Evolutionary conservation across 2,797 vertebrate genomes (phyloP).

Genomic region (Pogonophryne albipinna): DNA sequence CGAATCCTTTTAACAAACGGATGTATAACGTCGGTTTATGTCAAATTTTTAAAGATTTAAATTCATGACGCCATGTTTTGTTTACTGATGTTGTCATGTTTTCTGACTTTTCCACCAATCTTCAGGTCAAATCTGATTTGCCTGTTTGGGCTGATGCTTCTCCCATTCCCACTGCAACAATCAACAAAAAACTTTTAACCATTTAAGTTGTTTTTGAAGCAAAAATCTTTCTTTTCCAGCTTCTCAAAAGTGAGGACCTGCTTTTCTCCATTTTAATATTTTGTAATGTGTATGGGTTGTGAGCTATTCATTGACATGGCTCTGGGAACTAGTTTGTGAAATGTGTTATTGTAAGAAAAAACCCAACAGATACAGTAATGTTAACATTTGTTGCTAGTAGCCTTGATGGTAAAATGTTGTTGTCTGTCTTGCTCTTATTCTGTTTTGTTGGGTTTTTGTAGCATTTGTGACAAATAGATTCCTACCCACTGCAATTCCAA

Average conservation of each 20-base stretch:
- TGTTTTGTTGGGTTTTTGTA: not conserved
- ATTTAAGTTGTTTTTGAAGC: not conserved
- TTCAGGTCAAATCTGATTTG: slow-evolving; percentile 1
- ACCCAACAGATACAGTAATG: not conserved
- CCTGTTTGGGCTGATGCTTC: not conserved
- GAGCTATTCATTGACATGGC: not conserved
- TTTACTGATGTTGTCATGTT: not conserved
- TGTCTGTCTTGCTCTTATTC: not conserved
- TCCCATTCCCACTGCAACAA: not conserved
- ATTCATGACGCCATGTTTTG: not conserved
- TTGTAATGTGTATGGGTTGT: not conserved
- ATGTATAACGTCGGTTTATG: not conserved
- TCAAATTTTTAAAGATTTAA: not conserved
- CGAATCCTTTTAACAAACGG: not conserved
- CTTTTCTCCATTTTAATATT: not conserved
- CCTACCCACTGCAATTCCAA: not conserved
- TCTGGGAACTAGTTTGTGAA: not conserved
- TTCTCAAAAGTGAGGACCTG: not conserved
- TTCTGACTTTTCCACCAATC: not conserved
- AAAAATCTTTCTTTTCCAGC: not conserved
- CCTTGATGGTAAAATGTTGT: not conserved
- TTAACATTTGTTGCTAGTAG: not conserved
- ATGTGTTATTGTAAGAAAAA: not conserved
- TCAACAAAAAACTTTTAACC: not conserved
- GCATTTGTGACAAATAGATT: not conserved